Percentiles rank a stretch among this genome's conserved stretches.
Evolutionary conservation across 2,797 vertebrate genomes (phyloP).

Genomic region (Gephyroberyx darwinii): DNA sequence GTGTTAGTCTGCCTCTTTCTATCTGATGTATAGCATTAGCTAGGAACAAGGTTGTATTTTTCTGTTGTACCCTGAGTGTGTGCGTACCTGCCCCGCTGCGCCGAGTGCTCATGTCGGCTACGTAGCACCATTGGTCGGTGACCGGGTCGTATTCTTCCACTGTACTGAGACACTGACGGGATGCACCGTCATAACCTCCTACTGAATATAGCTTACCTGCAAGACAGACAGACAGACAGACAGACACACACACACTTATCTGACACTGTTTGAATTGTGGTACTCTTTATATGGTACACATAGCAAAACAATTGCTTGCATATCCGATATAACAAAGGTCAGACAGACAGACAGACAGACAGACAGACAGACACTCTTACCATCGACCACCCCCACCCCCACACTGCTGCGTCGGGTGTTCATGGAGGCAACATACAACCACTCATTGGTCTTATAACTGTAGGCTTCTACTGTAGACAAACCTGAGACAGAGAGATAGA

Average conservation of each 20-base stretch:
- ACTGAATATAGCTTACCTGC: constrained; percentile 94
- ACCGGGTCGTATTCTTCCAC: constrained; percentile 94
- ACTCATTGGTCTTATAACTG: constrained; percentile 92
- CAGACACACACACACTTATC: constrained; percentile 12
- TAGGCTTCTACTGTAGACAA: constrained; percentile 93
- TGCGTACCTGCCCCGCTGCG: constrained; percentile 95
- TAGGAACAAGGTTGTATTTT: neutral
- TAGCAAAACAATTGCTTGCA: too few relatives aligned
- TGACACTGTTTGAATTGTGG: too few relatives aligned
- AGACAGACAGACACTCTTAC: constrained; percentile 74
- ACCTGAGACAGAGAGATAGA: constrained; percentile 76
- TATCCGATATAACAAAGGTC: too few relatives aligned
- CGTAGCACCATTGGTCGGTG: constrained; percentile 91
- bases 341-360: constrained; percentile 4
- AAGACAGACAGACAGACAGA: constrained; percentile 12
- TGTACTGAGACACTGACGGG: constrained; percentile 95
- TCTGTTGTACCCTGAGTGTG: neutral
- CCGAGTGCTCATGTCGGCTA: constrained; percentile 95
- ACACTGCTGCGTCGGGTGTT: constrained; percentile 97
- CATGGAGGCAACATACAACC: constrained; percentile 94
- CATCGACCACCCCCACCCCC: constrained; percentile 94
- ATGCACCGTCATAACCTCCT: constrained; percentile 93
- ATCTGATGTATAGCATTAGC: neutral
- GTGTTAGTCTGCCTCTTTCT: too few relatives aligned
- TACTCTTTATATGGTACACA: too few relatives aligned